Conservation (phyloP, 2,113 vertebrate genomes). For the Podarcis muralis region DNA sequence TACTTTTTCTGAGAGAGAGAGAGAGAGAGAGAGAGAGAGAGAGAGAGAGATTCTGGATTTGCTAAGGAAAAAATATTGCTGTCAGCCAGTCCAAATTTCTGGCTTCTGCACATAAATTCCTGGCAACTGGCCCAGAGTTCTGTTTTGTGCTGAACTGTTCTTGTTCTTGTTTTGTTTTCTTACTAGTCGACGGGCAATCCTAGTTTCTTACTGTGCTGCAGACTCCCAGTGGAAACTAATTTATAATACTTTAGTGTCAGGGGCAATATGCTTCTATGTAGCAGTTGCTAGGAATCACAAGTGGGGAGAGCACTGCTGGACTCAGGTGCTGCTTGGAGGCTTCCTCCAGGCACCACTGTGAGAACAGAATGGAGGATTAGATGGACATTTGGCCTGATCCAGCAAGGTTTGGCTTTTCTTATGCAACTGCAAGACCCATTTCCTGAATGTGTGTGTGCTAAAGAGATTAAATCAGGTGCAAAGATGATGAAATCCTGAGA, state of each 20-base stretch:
- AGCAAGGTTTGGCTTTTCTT: too few relatives aligned
- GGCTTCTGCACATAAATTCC: not conserved
- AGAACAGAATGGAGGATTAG: too few relatives aligned
- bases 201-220: not conserved
- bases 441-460: not conserved
- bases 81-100: not conserved
- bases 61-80: not conserved
- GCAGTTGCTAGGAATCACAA: too few relatives aligned
- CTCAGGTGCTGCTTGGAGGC: too few relatives aligned
- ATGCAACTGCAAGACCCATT: not conserved
- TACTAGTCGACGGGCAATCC: not conserved
- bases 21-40: too few relatives aligned
- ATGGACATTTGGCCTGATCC: too few relatives aligned
- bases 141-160: not conserved
- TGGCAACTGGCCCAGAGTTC: not conserved
- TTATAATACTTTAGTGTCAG: not conserved
- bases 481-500: not conserved
- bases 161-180: not conserved
- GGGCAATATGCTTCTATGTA: too few relatives aligned
- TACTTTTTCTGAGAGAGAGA: not conserved
- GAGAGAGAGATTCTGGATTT: not conserved
- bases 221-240: not conserved
- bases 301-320: too few relatives aligned
- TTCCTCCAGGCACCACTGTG: too few relatives aligned
- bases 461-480: not conserved